A percentile compares a stretch with the other conserved stretches of the same genome.
Conservation (phyloP, 2,888 invertebrate species). For the Ametastegia equiseti region DNA sequence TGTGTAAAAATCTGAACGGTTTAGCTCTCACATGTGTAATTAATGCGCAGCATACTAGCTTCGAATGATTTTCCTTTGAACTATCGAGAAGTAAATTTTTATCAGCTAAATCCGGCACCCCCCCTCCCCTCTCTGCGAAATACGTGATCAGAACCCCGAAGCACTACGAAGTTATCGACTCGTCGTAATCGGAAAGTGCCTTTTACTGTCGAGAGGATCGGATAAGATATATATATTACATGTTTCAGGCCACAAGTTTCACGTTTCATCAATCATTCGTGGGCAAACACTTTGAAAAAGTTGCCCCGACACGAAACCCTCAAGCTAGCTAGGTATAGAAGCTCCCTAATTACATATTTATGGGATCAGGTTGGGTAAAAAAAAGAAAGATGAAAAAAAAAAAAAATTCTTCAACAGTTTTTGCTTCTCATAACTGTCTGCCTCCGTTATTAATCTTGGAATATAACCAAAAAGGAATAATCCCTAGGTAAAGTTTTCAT, state of each 20-base stretch:
- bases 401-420: constrained; percentile 46
- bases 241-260: constrained; percentile 25
- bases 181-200: constrained; percentile 38
- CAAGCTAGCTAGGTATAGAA: constrained; percentile 11
- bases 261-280: constrained; percentile 48
- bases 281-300: constrained; percentile 48
- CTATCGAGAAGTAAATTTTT: neutral
- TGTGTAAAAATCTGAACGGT: neutral
- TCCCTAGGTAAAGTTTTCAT: neutral
- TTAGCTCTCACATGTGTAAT: neutral
- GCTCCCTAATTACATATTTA: constrained; percentile 51
- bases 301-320: constrained; percentile 42
- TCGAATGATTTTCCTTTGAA: constrained; percentile 1
- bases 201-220: constrained; percentile 38
- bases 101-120: neutral
- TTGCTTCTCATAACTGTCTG: constrained; percentile 46
- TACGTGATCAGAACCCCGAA: constrained; percentile 20
- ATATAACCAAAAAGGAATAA: constrained; percentile 32
- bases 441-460: constrained; percentile 43
- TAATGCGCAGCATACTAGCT: neutral
- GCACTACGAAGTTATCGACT: constrained; percentile 20
- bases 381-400: neutral
- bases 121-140: no score
- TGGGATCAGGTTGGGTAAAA: constrained; percentile 19
- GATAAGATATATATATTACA: constrained; percentile 27